Evolutionary conservation across 64 coral and sea anemone species (phyloP), one percentile per base, ranked within the genome.

Genomic region (Astreopora myriophthalma): DNA sequence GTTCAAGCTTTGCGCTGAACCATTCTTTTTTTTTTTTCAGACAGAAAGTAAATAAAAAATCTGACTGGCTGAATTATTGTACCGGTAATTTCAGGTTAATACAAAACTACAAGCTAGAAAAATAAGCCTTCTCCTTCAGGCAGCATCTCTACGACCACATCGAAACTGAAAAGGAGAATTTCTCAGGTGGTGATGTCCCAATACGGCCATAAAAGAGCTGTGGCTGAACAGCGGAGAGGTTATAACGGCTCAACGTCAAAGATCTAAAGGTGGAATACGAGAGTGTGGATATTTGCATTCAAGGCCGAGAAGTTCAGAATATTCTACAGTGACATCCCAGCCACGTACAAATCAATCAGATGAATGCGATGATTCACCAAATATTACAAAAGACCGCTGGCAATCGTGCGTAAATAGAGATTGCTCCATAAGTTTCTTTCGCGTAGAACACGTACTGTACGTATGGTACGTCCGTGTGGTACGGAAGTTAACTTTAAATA

Each of bases 71-170:
- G 40, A 70, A 11, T 30, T 70, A 31, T 13, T 12, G 12, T 14
- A 70, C 7, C 31, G 26, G 12, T 28, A 0, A 30, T 70, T 70
- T 70, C 16, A 70, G 67, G 67, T 27, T 70, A 11, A 31, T 70
- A 70, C 67, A 70, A 70, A 70, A 70, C 67, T 70, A 70, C 67
- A 70, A 70, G 67, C 27, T 70, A 70, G 67, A 70, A 70, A 70
- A 32, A 0, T 26, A 70, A 70, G 67, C 67, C 67, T 70, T 70
- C 67, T 70, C 67, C 0, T 70, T 32, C 32, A 70, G 67, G 10
- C 67, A 70, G 67, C 27, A 70, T 70, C 31, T 70, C 28, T 70
- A 70, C 28, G 28, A 70, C 67, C 13, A 13, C 13, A 14, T 70
- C 29, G 67, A 70, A 70, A 70, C 1, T 3, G 67, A 70, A 33